Conservation (phyloP, 2,888 invertebrate genomes). For the Plebejus argus region DNA sequence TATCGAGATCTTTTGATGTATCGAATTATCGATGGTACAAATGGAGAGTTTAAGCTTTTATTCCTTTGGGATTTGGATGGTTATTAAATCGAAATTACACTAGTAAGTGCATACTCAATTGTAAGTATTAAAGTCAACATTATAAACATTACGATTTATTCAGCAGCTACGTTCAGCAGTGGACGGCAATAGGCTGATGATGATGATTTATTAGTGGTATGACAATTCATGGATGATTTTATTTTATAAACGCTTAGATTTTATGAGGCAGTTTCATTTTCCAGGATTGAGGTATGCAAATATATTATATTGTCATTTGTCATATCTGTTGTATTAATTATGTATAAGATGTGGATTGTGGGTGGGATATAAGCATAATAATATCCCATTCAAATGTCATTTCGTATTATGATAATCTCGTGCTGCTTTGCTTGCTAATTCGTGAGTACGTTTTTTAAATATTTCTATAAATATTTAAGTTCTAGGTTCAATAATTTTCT, state of each 20-base stretch:
- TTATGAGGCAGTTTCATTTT: not conserved
- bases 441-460: too few species aligned
- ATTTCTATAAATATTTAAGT: too few species aligned
- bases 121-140: too few species aligned
- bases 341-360: not conserved
- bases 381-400: not conserved
- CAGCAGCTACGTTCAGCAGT: too few species aligned
- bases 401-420: not conserved
- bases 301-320: not conserved
- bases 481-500: too few species aligned
- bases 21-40: not conserved
- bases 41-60: not conserved
- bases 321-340: not conserved
- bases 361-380: not conserved
- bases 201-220: not conserved
- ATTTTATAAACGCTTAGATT: not conserved
- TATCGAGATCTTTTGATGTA: constrained; percentile 9
- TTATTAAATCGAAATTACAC: not conserved
- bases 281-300: not conserved
- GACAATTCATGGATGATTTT: not conserved
- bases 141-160: too few species aligned
- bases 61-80: not conserved
- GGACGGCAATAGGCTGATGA: too few species aligned
- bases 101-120: not conserved
- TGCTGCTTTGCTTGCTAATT: not conserved